Conservation (phyloP, 2,797 vertebrate genomes). For the Crax fasciolata region DNA sequence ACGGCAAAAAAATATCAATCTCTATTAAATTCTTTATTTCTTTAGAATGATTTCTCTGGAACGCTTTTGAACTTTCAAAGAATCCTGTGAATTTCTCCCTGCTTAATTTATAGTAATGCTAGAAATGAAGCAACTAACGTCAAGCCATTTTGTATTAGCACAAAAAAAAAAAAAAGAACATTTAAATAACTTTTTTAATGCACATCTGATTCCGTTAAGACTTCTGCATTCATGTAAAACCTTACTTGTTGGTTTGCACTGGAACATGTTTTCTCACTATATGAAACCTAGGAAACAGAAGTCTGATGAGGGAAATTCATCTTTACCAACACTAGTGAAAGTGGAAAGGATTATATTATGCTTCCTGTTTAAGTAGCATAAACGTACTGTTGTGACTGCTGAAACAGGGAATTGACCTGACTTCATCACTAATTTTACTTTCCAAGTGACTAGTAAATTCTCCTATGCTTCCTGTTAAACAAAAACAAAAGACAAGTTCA, state of each 20-base stretch:
- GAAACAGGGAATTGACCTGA: neutral
- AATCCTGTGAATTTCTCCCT: neutral
- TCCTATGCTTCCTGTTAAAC: constrained; percentile 67
- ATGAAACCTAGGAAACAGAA: neutral
- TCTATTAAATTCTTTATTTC: neutral
- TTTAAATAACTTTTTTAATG: neutral
- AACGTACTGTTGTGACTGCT: neutral
- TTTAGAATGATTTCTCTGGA: neutral
- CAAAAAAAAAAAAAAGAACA: neutral
- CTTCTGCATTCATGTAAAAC: neutral
- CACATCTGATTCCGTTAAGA: neutral
- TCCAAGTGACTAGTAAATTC: constrained; percentile 55
- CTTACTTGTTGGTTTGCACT: neutral
- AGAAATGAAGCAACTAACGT: neutral
- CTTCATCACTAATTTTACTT: constrained; percentile 59
- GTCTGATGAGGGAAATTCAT: neutral
- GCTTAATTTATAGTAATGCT: neutral
- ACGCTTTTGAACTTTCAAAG: constrained; percentile 17
- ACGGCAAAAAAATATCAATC: neutral
- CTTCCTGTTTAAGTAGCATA: neutral
- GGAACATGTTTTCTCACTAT: neutral
- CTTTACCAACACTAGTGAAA: neutral
- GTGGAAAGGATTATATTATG: neutral
- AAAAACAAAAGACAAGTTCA: constrained; percentile 78
- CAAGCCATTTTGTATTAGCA: rapidly evolving